These are phyloP conservation scores for Corythornis vintsioides DNA, from an alignment of 2,113 vertebrate genomes.

Conservation along the genomic window DNA sequence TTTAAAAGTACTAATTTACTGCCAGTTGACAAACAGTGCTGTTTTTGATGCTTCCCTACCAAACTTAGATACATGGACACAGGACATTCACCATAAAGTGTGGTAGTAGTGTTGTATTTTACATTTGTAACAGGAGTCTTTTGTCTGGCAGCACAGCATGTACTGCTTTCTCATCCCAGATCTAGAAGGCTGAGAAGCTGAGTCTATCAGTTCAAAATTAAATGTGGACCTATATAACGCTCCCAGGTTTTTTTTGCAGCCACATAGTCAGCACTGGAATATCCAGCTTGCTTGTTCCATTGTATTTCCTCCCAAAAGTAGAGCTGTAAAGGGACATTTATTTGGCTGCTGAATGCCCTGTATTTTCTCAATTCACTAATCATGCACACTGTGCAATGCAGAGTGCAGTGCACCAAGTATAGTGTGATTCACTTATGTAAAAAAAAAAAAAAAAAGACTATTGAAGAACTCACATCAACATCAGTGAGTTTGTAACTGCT, in stretches of 20 bases:
- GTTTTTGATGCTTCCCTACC: background rate
- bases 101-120: background rate
- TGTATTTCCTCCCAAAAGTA: conserved; percentile 34
- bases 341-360: conserved; percentile 17
- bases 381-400: background rate
- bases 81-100: background rate
- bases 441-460: background rate
- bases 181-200: background rate
- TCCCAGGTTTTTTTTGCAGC: background rate
- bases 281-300: background rate
- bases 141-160: background rate
- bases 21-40: background rate
- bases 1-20: background rate
- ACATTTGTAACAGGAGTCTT: background rate
- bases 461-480: conserved; percentile 38
- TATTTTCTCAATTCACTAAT: conserved; percentile 42
- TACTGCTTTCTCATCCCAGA: background rate
- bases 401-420: conserved; percentile 39
- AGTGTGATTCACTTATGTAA: background rate
- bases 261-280: background rate
- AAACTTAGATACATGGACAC: background rate
- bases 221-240: background rate
- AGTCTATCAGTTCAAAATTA: background rate
- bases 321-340: conserved; percentile 29
- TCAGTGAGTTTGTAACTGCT: conserved; percentile 46